Conservation (phyloP, 2,888 invertebrate genomes). For the Amaurobius ferox region DNA sequence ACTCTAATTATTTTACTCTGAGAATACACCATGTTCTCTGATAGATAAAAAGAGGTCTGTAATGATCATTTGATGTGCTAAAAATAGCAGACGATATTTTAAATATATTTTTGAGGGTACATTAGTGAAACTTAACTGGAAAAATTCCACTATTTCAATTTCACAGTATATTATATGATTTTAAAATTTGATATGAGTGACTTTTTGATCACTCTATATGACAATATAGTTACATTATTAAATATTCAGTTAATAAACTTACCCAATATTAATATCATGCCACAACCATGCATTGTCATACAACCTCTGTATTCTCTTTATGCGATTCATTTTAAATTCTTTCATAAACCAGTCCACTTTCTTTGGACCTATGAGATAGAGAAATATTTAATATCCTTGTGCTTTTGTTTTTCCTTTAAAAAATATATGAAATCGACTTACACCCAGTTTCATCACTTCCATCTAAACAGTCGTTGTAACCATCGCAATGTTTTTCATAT, state of each 20-base stretch:
- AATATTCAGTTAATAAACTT: neutral
- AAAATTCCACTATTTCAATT: too few species aligned
- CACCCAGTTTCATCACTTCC: slow-evolving; percentile 91
- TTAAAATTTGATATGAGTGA: too few species aligned
- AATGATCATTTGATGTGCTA: too few species aligned
- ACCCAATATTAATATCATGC: slow-evolving; percentile 91
- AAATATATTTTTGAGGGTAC: too few species aligned
- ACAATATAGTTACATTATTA: too few species aligned
- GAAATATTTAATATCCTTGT: neutral
- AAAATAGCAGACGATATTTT: too few species aligned
- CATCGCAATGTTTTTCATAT: slow-evolving; percentile 87
- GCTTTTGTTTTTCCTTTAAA: neutral
- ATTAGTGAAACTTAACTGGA: too few species aligned
- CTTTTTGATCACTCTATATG: too few species aligned
- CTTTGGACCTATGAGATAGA: slow-evolving; percentile 45
- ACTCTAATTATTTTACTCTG: too few species aligned
- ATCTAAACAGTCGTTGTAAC: slow-evolving; percentile 86
- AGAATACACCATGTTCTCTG: too few species aligned
- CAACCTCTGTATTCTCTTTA: slow-evolving; percentile 91
- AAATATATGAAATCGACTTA: slow-evolving; percentile 76
- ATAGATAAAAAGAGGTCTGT: too few species aligned
- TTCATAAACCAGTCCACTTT: slow-evolving; percentile 59
- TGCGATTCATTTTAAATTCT: slow-evolving; percentile 80
- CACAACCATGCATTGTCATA: slow-evolving; percentile 97
- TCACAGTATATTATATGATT: too few species aligned